These are phyloP conservation scores for Pseudorasbora parva DNA, from an alignment of 2,113 vertebrate genomes.

Conservation along the genomic window DNA sequence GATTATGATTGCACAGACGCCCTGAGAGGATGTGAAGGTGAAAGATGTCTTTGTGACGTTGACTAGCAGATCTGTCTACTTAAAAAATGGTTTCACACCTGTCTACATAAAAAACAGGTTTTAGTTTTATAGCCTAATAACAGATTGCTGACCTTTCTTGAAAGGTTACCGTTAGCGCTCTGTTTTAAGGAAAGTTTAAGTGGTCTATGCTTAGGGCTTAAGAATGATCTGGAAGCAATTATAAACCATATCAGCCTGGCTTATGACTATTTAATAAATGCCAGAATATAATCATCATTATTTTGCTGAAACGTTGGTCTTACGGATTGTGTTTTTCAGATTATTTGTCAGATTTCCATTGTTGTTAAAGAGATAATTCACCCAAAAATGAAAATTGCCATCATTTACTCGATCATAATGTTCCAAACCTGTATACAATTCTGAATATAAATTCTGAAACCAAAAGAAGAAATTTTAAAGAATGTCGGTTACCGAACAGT, in stretches of 20 bases:
- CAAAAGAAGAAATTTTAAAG: too few relatives aligned
- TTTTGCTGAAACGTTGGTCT: background rate
- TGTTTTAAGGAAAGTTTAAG: background rate
- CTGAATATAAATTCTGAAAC: too few relatives aligned
- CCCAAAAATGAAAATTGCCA: too few relatives aligned
- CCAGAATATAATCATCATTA: background rate
- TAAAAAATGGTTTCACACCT: constrained; percentile 31
- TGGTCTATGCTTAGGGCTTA: background rate
- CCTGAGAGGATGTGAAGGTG: constrained; percentile 47
- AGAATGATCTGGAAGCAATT: background rate
- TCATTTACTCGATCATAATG: too few relatives aligned
- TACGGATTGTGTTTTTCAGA: background rate
- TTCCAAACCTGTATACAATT: too few relatives aligned
- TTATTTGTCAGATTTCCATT: background rate
- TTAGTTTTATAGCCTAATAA: constrained; percentile 30
- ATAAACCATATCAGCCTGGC: background rate
- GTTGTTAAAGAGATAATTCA: too few relatives aligned
- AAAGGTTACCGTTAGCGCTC: background rate
- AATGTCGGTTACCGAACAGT: too few relatives aligned
- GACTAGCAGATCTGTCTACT: constrained; percentile 20
- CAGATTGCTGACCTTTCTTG: constrained; percentile 18
- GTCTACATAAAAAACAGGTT: background rate
- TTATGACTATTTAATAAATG: background rate
- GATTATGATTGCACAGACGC: constrained; percentile 48
- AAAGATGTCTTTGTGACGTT: constrained; percentile 37